Base-by-base conservation (phyloP, 2,113 vertebrate genomes). In the Dendrocopos noguchii region DNA sequence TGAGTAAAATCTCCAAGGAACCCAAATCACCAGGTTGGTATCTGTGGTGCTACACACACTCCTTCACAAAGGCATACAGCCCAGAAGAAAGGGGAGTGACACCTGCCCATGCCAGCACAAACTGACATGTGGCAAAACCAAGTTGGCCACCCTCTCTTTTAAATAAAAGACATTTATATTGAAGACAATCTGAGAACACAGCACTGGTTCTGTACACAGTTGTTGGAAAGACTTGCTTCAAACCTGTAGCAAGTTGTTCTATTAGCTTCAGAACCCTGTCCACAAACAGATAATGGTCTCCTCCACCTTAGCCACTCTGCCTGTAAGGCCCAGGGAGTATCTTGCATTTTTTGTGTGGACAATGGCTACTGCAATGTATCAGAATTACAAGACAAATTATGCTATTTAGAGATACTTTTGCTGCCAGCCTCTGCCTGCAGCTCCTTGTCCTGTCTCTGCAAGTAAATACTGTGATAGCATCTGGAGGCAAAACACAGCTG, bases 401-500 rank as follows among this genome's bases (percentile, higher is more conserved):
- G 0, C 20, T 67, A 60, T 93, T 95, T 91, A 91, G 42, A 91
- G 42, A 68, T 77, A 67, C 53, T 85, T 80, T 64, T 85, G 57
- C 76, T 90, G 60, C 42, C 84, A 87, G 66, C 34, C 80, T 78
- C 80, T 84, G 73, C 29, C 75, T 52, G 33, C 47, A 74, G 19
- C 84, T 39, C 82, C 53, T 75, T 92, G 91, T 87, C 44, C 76
- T 72, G 28, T 75, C 80, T 72, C 57, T 68, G 65, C 75, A 71
- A 92, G 56, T 78, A 87, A 94, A 87, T 77, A 78, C 60, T 33
- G 17, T 68, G 68, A 80, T 65, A 87, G 68, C 6, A 0, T 44
- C 52, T 87, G 60, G 84, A 89, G 93, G 70, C 81, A 87, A 66
- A 94, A 94, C 81, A 90, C 56, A 94, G 81, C 81, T 91, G 81